Percentiles rank a stretch among this genome's conserved stretches.
Evolutionary conservation across 2,888 invertebrate species (phyloP).

Genomic region (Agrotis segetum): DNA sequence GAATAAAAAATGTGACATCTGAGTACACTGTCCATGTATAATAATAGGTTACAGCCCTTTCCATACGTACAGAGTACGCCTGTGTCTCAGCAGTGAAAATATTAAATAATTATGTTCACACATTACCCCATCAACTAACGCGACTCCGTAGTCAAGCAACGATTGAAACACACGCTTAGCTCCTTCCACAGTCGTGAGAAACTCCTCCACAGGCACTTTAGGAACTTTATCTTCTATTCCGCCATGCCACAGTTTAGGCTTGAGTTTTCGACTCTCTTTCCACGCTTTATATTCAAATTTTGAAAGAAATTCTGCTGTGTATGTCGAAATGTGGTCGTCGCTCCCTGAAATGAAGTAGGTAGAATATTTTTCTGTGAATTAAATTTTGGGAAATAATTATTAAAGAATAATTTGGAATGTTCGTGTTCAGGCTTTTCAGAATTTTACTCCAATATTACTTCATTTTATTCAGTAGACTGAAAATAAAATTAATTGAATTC

Average conservation of each 20-base stretch:
- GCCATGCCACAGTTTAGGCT: constrained; percentile 87
- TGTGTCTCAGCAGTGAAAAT: too few species aligned
- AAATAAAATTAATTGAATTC: constrained; percentile 15
- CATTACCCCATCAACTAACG: constrained; percentile 83
- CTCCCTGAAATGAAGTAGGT: constrained; percentile 86
- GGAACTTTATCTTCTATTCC: constrained; percentile 79
- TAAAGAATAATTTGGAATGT: background rate
- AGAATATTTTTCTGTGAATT: background rate
- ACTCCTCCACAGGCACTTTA: constrained; percentile 83
- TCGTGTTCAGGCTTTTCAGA: background rate
- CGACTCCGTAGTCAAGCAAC: constrained; percentile 89
- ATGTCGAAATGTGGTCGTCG: constrained; percentile 90
- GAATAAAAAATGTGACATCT: background rate
- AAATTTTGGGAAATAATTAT: background rate
- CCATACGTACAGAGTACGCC: too few species aligned
- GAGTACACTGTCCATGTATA: background rate
- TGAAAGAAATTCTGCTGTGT: constrained; percentile 85
- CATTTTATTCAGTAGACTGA: constrained; percentile 3
- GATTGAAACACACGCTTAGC: constrained; percentile 87
- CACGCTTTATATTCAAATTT: constrained; percentile 79
- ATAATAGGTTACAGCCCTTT: too few species aligned
- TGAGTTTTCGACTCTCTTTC: constrained; percentile 75
- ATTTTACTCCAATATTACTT: background rate
- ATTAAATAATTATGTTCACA: background rate
- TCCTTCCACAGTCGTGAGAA: constrained; percentile 85